Conservation (phyloP, 2,113 vertebrate species). For the Colossoma macropomum region DNA sequence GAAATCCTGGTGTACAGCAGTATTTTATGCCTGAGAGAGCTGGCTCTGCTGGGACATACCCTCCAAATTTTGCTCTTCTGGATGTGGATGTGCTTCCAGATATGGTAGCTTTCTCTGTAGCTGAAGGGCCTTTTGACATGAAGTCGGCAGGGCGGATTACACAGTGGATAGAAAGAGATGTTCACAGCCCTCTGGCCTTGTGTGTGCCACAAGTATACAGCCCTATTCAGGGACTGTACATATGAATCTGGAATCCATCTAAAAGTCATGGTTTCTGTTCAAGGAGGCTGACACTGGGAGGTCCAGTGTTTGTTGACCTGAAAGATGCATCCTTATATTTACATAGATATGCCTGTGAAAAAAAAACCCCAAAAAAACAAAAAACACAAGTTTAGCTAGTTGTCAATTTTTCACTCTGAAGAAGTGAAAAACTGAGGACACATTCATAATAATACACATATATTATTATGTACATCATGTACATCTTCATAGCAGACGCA, state of each 20-base stretch:
- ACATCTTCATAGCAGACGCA: background rate
- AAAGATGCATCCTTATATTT: constrained; percentile 27
- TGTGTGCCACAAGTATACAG: constrained; percentile 75
- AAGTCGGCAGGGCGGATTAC: constrained; percentile 68
- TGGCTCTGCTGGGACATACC: constrained; percentile 68
- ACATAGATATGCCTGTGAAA: background rate
- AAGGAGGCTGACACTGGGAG: constrained; percentile 12
- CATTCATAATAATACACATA: too few species aligned
- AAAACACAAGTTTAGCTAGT: background rate
- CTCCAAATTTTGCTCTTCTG: constrained; percentile 71
- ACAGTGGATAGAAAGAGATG: constrained; percentile 51
- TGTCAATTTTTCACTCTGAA: too few species aligned
- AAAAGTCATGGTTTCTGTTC: constrained; percentile 82
- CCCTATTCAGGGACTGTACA: constrained; percentile 79
- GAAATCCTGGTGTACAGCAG: constrained; percentile 76
- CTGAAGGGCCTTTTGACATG: constrained; percentile 60
- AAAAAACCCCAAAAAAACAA: too few species aligned
- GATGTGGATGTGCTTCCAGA: constrained; percentile 65
- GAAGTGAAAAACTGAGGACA: background rate
- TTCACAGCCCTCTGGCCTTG: constrained; percentile 72
- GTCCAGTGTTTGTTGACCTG: constrained; percentile 38
- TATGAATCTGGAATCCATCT: constrained; percentile 79
- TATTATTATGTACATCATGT: background rate
- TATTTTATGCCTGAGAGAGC: constrained; percentile 61
- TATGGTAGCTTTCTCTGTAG: constrained; percentile 48